These are phyloP conservation scores for Nematolebias whitei DNA, from an alignment of 2,113 vertebrate genomes.

Conservation along the genomic window DNA sequence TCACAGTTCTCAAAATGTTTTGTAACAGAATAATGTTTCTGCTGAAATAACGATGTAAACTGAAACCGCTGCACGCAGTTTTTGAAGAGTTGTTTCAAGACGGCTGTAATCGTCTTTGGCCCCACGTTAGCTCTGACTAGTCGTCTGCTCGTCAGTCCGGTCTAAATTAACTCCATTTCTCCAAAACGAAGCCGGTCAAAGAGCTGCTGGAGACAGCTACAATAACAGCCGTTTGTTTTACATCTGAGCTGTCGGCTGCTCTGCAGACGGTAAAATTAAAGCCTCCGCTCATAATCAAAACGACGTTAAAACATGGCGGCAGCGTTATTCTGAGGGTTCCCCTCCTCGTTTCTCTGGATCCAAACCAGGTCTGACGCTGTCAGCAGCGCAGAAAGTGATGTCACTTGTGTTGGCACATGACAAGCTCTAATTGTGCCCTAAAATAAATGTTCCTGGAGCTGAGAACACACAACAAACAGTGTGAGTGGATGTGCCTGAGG, in stretches of 20 bases:
- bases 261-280: neutral
- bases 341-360: conserved; percentile 21
- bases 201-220: too few species aligned
- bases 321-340: conserved; percentile 43
- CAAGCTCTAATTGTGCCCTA: conserved; percentile 60
- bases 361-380: conserved; percentile 54
- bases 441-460: conserved; percentile 23
- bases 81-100: too few species aligned
- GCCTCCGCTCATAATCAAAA: neutral
- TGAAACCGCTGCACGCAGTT: too few species aligned
- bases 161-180: too few species aligned
- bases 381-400: conserved; percentile 55
- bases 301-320: neutral
- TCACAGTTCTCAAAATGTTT: too few species aligned
- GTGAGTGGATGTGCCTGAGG: conserved; percentile 2
- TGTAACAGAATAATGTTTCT: too few species aligned
- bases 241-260: neutral
- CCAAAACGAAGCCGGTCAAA: too few species aligned
- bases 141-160: too few species aligned
- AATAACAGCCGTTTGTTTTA: too few species aligned
- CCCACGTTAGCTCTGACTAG: too few species aligned
- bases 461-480: conserved; percentile 25
- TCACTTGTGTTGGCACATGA: conserved; percentile 52
- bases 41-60: too few species aligned
- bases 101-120: too few species aligned